Base-by-base conservation (phyloP, 92 coral and sea anemone genomes). In the Pocillopora grandis region DNA sequence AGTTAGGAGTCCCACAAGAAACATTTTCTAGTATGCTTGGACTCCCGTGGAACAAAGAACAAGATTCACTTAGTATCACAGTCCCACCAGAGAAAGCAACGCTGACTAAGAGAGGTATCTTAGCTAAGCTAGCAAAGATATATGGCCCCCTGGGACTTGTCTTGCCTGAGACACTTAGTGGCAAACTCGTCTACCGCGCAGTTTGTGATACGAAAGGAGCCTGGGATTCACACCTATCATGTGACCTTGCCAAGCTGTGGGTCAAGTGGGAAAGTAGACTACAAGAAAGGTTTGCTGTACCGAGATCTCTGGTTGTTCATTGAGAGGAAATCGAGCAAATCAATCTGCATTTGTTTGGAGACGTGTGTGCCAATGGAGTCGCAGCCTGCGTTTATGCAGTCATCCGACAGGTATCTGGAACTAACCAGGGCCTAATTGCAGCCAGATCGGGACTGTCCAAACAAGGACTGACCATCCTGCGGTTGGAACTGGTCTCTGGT, bases 101-200 rank as follows among this genome's bases (percentile, higher is more conserved):
- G 58, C 65, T 68, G 37, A 90, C 86, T 35, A 87, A 87, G 55
- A 20, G 93, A 87, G 90, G 90, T 18, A 72, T 78, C 62, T 66
- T 87, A 55, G 77, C 69, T 68, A 87, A 82, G 62, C 84, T 87
- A n/a, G 88, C 93, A 52, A 77, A 68, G n/a, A 87, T 89, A 49
- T 89, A 89, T 61, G 88, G 87, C 60, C 82, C 93, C 48, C 76
- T 75, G 81, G 89, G 90, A 14, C 80, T 87, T 18, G 75, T 86
- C 62, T 72, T 88, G 18, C 93, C 86, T 3, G 75, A 23, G 68
- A 78, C 87, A n/a, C 87, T 87, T 71, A 20, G 59, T 2, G 91
- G 91, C 62, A 90, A 90, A 23, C 78, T 83, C 19, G 84, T 90
- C 27, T 90, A 87, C 56, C 81, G 89, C 9, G 91, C 85, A 13